A percentile compares a stretch with the other conserved stretches of the same genome.
Evolutionary conservation across 2,888 invertebrate genomes (phyloP).

Genomic region (Thereva unica): DNA sequence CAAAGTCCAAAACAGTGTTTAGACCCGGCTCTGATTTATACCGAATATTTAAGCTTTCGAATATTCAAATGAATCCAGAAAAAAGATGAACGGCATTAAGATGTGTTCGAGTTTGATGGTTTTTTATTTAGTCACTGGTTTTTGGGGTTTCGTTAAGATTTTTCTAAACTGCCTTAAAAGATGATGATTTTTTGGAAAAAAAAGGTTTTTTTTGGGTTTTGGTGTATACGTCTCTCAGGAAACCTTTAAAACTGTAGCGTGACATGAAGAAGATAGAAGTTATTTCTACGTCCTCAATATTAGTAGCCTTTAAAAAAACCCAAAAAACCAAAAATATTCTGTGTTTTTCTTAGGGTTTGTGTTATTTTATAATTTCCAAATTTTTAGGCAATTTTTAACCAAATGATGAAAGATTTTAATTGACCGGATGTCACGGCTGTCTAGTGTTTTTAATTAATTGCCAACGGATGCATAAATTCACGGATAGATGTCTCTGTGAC

Average conservation of each 20-base stretch:
- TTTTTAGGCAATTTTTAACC: conserved; percentile 9
- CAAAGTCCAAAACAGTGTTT: too few species aligned
- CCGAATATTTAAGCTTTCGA: conserved; percentile 22
- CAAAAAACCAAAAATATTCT: too few species aligned
- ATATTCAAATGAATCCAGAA: conserved; percentile 27
- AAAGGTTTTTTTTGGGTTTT: conserved; percentile 8
- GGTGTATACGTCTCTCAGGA: too few species aligned
- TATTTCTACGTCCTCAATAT: conserved; percentile 24
- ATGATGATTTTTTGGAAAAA: not conserved
- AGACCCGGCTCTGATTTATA: conserved; percentile 16
- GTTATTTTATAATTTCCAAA: conserved; percentile 2
- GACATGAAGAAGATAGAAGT: conserved; percentile 15
- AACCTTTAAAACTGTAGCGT: conserved; percentile 9
- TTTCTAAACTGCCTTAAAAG: too few species aligned
- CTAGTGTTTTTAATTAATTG: conserved; percentile 11
- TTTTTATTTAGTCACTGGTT: conserved; percentile 11
- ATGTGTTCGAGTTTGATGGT: not conserved
- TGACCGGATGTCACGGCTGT: conserved; percentile 33
- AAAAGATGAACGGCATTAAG: conserved; percentile 8
- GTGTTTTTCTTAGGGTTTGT: not conserved
- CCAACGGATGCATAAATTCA: too few species aligned
- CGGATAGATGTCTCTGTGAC: too few species aligned
- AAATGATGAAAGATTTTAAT: conserved; percentile 32
- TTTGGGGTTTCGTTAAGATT: conserved; percentile 1
- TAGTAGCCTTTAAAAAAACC: conserved; percentile 3